phyloP scores from a whole-genome alignment of 2,797 vertebrate species.

The Molossus alvarezi region DNA sequence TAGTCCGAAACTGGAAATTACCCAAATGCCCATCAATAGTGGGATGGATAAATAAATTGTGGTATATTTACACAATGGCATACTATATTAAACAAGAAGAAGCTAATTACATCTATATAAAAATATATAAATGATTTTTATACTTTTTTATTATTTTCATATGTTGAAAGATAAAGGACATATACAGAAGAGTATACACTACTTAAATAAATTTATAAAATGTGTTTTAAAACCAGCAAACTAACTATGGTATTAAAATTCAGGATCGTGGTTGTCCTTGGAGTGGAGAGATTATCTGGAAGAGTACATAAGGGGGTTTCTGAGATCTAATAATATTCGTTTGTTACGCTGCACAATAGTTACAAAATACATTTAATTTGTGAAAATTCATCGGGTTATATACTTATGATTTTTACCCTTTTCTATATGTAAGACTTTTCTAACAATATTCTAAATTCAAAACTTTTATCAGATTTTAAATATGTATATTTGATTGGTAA shows the following conservation, averaged over 20 bases:
- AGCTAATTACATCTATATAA: background rate
- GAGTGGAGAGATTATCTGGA: background rate
- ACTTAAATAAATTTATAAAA: background rate
- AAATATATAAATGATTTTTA: constrained; percentile 35
- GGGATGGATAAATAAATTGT: constrained; percentile 4
- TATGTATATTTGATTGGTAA: background rate
- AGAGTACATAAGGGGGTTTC: background rate
- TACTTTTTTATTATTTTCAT: constrained; percentile 43
- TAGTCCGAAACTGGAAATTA: background rate
- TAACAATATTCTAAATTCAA: constrained; percentile 15
- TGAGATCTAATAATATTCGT: background rate
- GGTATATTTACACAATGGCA: background rate
- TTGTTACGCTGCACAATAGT: background rate
- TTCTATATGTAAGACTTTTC: background rate
- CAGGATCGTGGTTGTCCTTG: background rate
- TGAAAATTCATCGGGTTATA: constrained; percentile 6
- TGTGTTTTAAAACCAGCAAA: background rate
- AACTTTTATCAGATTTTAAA: constrained; percentile 49
- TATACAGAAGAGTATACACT: background rate
- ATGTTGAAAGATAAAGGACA: background rate
- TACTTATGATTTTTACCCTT: constrained; percentile 34
- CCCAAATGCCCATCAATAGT: background rate
- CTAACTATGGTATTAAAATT: background rate
- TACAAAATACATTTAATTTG: background rate
- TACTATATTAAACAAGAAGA: constrained; percentile 37